Percentiles rank a stretch among this genome's conserved stretches.
Conservation (phyloP, 2,888 invertebrate species). For the Rugalucina vietnamica region DNA sequence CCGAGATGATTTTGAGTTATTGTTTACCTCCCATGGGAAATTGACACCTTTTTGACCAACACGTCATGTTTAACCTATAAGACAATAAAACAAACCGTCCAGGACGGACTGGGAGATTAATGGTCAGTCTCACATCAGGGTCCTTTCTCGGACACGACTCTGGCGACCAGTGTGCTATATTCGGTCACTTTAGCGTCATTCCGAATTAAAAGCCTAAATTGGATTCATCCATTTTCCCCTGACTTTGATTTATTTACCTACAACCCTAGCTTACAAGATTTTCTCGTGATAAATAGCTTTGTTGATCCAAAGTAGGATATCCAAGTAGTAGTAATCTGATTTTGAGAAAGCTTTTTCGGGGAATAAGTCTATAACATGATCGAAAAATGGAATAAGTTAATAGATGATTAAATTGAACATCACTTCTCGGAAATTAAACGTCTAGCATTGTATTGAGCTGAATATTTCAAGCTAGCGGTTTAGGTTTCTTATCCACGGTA, state of each 20-base stretch:
- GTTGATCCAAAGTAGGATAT: neutral
- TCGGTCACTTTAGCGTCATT: constrained; percentile 1
- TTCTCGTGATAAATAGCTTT: neutral
- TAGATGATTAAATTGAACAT: neutral
- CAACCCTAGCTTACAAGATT: neutral
- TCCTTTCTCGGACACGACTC: neutral
- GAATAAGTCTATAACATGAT: neutral
- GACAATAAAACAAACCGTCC: neutral
- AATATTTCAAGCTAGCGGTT: no score
- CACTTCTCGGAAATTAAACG: neutral
- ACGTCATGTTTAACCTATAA: neutral
- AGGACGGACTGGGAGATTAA: neutral
- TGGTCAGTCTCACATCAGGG: neutral
- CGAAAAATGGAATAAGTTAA: neutral
- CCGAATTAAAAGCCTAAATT: constrained; percentile 11
- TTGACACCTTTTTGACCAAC: constrained; percentile 12
- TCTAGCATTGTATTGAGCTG: no score
- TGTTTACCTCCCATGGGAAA: constrained; percentile 12
- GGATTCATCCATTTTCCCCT: constrained; percentile 10
- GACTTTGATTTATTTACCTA: constrained; percentile 13
- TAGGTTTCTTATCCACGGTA: no score
- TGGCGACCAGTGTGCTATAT: neutral
- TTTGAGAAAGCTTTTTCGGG: neutral
- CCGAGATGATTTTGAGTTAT: neutral
- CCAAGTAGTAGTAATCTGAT: neutral